phyloP scores from a whole-genome alignment of 2,888 invertebrate species.

The Acanthosepion lycidas region DNA sequence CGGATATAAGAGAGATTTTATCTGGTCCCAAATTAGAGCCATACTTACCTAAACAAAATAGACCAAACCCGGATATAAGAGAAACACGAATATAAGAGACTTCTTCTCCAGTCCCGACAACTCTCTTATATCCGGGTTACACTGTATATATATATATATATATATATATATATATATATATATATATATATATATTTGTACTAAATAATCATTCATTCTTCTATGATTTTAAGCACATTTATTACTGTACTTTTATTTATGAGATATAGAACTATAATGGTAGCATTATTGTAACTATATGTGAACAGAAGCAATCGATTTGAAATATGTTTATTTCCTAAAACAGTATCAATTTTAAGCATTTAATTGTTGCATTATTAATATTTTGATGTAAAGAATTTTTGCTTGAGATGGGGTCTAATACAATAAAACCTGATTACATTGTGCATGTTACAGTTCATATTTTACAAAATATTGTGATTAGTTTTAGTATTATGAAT shows the following conservation, averaged over 20 bases:
- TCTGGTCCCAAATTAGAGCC: too few relatives aligned
- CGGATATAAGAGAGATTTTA: too few relatives aligned
- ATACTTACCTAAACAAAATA: too few relatives aligned
- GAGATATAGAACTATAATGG: not conserved
- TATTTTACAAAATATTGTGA: constrained; percentile 9
- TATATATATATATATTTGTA: not conserved
- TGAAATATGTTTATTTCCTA: not conserved
- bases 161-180: too few relatives aligned
- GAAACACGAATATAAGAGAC: too few relatives aligned
- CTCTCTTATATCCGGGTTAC: too few relatives aligned
- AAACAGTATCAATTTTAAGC: not conserved
- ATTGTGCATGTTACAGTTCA: constrained; percentile 11
- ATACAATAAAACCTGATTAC: constrained; percentile 33
- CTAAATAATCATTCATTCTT: not conserved
- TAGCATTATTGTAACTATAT: not conserved
- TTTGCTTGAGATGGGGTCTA: not conserved
- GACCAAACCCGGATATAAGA: too few relatives aligned
- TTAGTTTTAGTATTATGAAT: not conserved
- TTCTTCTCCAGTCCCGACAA: too few relatives aligned
- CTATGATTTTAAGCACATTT: not conserved
- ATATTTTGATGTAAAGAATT: not conserved
- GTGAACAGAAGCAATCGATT: not conserved
- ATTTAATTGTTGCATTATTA: not conserved
- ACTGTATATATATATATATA: too few relatives aligned
- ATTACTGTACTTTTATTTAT: not conserved